Base-by-base conservation (phyloP, 2,888 invertebrate species). In the Sinohyriopsis cumingii region DNA sequence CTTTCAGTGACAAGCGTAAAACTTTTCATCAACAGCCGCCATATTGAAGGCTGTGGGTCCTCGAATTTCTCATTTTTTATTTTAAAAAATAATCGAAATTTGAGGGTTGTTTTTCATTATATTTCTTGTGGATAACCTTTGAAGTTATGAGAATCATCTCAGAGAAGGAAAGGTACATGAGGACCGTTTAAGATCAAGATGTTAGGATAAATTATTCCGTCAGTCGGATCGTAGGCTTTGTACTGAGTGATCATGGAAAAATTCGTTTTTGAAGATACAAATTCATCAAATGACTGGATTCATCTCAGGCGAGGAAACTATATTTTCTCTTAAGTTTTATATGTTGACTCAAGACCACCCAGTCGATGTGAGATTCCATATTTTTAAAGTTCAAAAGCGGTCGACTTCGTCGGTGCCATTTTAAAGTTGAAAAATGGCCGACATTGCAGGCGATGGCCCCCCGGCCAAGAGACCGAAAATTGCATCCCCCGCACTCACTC, bases 381-480 rank as follows among this genome's bases (percentile, higher is more conserved):
- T 45, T 45, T 45, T 45, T 45, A 45, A 15, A 45, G 45, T 45
- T 45, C 45, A 45, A 45, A 45, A 45, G 45, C 12, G 45, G 45
- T 45, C 45, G 45, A 45, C 15, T 45, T 45, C 45, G 45, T 12
- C 45, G 45, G 45, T 45, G 45, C 45, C 45, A 45, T 12, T 45
- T 45, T 45, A 68, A 77, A 73, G 72, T 68, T 61, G 68, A 69
- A 77, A 77, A 75, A 77, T 75, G 75, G 77, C 77, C 72, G 77
- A 75, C 77, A 74, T 72, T 72, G 75, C 73, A 60, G 77, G 77
- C 63, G 96, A 96, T 93, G 96, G 96, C 92, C 97, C 96, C 92
- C 97, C 97, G 93, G 96, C 97, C 91, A 97, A 97, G 94, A 94
- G 97, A 94, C 95, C 94, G 91, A 97, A 97, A 92, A 94, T 97